Evolutionary conservation across 2,113 vertebrate species (phyloP).

Genomic region (Odontophorus gujanensis): DNA sequence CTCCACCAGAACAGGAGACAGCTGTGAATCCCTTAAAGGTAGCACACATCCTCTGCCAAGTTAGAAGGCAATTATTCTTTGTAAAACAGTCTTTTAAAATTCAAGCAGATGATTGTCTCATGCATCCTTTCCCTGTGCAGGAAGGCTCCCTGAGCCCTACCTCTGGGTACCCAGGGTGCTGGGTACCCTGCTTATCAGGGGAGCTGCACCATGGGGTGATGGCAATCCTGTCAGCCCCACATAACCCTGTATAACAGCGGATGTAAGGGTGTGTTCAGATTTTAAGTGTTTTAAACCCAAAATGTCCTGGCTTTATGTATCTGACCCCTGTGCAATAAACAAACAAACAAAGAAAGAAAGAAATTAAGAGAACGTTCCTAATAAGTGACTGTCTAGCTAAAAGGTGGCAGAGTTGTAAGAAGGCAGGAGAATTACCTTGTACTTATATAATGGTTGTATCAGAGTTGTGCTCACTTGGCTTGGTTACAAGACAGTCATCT

Average conservation of each 20-base stretch:
- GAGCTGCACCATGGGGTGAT: neutral
- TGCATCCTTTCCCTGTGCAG: neutral
- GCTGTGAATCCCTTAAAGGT: conserved; percentile 54
- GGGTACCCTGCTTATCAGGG: neutral
- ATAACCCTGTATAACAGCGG: neutral
- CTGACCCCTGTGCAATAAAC: neutral
- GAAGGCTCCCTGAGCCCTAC: conserved; percentile 8
- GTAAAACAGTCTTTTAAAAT: conserved; percentile 60
- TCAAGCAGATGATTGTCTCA: conserved; percentile 30
- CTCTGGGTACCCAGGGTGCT: neutral
- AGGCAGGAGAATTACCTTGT: neutral
- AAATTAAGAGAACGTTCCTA: neutral
- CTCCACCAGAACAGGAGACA: conserved; percentile 45
- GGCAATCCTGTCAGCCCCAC: neutral
- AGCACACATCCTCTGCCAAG: conserved; percentile 38
- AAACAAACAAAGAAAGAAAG: neutral
- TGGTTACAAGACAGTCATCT: neutral
- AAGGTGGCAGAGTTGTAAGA: neutral
- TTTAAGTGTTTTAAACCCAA: neutral
- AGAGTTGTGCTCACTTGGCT: neutral
- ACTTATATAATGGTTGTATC: neutral
- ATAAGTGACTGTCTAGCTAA: neutral
- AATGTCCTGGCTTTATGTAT: neutral
- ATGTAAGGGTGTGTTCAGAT: neutral
- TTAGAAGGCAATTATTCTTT: conserved; percentile 41